These are phyloP conservation scores for Cynodonichthys magdalenae DNA, from an alignment of 2,797 vertebrate genomes.

Conservation along the genomic window DNA sequence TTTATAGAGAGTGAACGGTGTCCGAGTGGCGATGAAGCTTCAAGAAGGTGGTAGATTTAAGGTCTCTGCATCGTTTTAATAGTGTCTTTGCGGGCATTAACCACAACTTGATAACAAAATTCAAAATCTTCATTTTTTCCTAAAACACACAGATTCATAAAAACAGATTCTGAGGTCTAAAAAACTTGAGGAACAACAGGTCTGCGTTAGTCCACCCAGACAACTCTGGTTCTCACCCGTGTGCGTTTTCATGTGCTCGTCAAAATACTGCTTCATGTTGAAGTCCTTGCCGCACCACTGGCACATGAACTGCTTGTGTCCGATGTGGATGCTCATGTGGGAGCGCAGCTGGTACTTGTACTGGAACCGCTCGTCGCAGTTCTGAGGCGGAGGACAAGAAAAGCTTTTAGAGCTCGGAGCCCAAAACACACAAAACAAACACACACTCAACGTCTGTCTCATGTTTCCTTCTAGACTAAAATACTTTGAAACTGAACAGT, in stretches of 20 bases:
- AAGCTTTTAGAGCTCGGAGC: conserved; percentile 9
- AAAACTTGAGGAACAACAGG: too few relatives aligned
- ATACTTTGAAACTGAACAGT: background rate
- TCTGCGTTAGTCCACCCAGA: too few relatives aligned
- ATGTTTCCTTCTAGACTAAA: background rate
- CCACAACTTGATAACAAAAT: too few relatives aligned
- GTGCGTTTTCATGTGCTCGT: conserved; percentile 98
- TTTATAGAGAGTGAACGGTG: conserved; percentile 50
- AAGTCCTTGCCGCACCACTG: conserved; percentile 99
- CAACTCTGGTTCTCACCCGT: conserved; percentile 85
- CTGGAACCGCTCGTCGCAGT: conserved; percentile 94
- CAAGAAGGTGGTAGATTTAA: conserved; percentile 2
- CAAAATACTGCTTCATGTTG: conserved; percentile 99
- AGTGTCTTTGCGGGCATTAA: too few relatives aligned
- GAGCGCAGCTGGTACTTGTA: conserved; percentile 98
- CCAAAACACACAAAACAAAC: background rate
- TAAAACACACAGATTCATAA: too few relatives aligned
- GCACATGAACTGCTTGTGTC: conserved; percentile 99
- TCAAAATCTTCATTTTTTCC: too few relatives aligned
- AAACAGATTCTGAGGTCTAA: too few relatives aligned
- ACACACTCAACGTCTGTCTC: background rate
- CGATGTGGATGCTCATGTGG: conserved; percentile 98
- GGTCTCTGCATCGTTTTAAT: too few relatives aligned
- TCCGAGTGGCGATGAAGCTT: conserved; percentile 21
- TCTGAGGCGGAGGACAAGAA: conserved; percentile 61